A percentile compares a stretch with the other conserved stretches of the same genome.
Conservation (phyloP, 92 coral and sea anemone genomes). For the Montipora capitata region DNA sequence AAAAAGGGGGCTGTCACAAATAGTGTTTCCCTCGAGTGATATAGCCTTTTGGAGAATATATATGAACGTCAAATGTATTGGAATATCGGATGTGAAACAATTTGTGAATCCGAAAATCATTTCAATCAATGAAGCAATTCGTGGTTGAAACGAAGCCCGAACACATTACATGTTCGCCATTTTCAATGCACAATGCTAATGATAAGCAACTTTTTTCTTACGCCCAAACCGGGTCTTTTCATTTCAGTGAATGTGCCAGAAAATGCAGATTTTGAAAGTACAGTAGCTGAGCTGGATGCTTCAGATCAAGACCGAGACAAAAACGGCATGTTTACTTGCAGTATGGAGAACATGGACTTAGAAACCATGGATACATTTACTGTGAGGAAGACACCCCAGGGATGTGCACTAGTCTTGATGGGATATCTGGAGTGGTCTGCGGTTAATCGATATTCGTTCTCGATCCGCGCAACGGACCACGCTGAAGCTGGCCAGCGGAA, state of each 20-base stretch:
- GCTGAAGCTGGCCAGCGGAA: slow-evolving; percentile 76
- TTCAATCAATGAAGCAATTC: no score
- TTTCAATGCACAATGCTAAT: not conserved
- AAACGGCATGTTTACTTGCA: slow-evolving; percentile 87
- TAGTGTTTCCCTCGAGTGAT: no score
- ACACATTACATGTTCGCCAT: not conserved
- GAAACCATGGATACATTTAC: slow-evolving; percentile 90
- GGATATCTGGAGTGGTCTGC: slow-evolving; percentile 82
- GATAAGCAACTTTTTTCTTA: not conserved
- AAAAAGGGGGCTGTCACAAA: no score
- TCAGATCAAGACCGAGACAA: slow-evolving; percentile 86
- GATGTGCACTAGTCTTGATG: slow-evolving; percentile 85
- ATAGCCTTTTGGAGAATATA: no score
- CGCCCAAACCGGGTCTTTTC: not conserved
- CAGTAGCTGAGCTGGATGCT: slow-evolving; percentile 74
- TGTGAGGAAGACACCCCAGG: slow-evolving; percentile 77
- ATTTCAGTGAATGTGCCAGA: slow-evolving; percentile 79
- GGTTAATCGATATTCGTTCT: slow-evolving; percentile 73
- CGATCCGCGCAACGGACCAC: slow-evolving; percentile 90
- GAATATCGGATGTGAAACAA: no score
- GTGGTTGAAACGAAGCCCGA: no score
- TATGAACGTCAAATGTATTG: no score
- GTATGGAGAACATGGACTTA: slow-evolving; percentile 88
- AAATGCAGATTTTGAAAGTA: slow-evolving; percentile 77
- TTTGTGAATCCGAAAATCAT: no score